phyloP scores from a whole-genome alignment of 2,888 invertebrate species.

The Chouioia cunea region DNA sequence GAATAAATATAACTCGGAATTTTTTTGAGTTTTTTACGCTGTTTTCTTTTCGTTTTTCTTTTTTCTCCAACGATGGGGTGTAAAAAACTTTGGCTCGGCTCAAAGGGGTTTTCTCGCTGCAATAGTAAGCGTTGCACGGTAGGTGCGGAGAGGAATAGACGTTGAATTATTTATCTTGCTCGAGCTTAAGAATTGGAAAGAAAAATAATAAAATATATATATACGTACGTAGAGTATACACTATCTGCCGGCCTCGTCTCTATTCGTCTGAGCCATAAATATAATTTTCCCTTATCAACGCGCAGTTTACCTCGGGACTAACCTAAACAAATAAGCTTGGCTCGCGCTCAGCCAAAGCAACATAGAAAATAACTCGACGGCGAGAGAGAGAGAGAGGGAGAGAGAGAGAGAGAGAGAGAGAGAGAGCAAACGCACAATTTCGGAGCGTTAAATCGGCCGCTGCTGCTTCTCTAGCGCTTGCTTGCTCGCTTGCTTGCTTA shows the following conservation, averaged over 20 bases:
- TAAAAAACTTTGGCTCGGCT: slow-evolving; percentile 15
- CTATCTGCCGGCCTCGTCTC: slow-evolving; percentile 33
- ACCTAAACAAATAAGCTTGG: slow-evolving; percentile 49
- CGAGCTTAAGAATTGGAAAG: slow-evolving; percentile 6
- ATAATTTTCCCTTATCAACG: slow-evolving; percentile 53
- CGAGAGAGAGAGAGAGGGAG: slow-evolving; percentile 11
- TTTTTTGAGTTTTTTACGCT: slow-evolving; percentile 28
- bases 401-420: slow-evolving; percentile 18
- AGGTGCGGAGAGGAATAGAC: slow-evolving; percentile 9
- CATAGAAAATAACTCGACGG: slow-evolving; percentile 49
- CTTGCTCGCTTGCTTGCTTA: not conserved
- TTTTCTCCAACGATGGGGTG: not conserved
- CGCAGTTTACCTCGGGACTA: slow-evolving; percentile 46
- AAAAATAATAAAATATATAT: slow-evolving; percentile 43
- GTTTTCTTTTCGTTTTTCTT: not conserved
- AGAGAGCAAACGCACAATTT: not conserved
- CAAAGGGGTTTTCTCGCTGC: not conserved
- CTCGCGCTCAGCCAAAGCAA: slow-evolving; percentile 35
- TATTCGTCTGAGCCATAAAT: slow-evolving; percentile 49
- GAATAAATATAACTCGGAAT: slow-evolving; percentile 35
- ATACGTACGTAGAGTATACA: slow-evolving; percentile 3
- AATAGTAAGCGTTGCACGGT: not conserved
- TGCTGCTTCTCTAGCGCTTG: not conserved
- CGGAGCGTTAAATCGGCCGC: too few species aligned
- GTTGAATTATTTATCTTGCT: slow-evolving; percentile 39